Evolutionary conservation across 1,140 invertebrate genomes (phyloP).

Genomic region (Drosophila funebris): DNA sequence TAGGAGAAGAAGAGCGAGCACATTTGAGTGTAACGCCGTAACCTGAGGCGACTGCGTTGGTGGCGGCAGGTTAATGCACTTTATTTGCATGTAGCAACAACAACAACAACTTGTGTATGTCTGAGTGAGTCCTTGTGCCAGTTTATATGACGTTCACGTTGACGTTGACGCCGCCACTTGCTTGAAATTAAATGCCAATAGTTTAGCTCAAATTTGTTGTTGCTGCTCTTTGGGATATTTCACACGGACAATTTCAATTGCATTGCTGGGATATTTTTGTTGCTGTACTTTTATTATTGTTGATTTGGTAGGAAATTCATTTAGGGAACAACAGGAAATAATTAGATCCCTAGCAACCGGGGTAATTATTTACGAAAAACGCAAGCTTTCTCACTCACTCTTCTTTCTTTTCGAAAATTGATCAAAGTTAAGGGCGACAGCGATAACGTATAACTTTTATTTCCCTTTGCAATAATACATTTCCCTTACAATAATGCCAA

Average conservation of each 20-base stretch:
- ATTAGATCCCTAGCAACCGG: neutral
- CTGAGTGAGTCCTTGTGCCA: slow-evolving; percentile 72
- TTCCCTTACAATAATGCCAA: no score
- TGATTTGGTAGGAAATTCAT: neutral
- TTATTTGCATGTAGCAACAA: slow-evolving; percentile 30
- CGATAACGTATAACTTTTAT: no score
- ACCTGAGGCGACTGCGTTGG: slow-evolving; percentile 56
- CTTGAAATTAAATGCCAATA: slow-evolving; percentile 44
- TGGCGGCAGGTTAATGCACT: slow-evolving; percentile 72
- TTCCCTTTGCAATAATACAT: no score
- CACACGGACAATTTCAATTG: neutral
- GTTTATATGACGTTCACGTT: slow-evolving; percentile 45
- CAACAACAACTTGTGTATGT: slow-evolving; percentile 35
- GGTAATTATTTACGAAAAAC: no score
- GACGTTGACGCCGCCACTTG: slow-evolving; percentile 37
- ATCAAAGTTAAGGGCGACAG: neutral
- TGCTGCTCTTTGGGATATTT: slow-evolving; percentile 14
- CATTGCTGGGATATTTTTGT: neutral
- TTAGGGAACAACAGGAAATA: neutral
- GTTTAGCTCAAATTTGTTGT: slow-evolving; percentile 18
- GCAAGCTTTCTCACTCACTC: no score
- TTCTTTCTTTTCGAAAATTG: neutral
- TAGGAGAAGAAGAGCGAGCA: slow-evolving; percentile 16
- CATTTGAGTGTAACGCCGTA: slow-evolving; percentile 51
- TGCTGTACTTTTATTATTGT: neutral